phyloP scores from a whole-genome alignment of 2,113 vertebrate species.

The Oryzias melastigma region DNA sequence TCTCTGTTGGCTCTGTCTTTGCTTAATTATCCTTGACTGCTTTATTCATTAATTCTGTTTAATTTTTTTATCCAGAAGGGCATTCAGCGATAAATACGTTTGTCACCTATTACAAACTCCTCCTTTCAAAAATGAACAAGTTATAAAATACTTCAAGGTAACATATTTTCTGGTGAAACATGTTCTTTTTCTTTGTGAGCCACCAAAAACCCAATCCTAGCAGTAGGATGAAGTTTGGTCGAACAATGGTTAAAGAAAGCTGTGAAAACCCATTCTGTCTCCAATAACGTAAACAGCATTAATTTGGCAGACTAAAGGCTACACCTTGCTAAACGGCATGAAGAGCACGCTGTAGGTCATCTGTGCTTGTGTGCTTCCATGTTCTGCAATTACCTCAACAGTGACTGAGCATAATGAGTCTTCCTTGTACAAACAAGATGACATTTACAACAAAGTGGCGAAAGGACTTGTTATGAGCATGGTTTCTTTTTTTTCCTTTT shows the following conservation, averaged over 20 bases:
- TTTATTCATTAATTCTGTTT: slow-evolving; percentile 12
- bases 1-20: slow-evolving; percentile 19
- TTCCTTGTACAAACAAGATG: slow-evolving; percentile 27
- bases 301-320: slow-evolving; percentile 27
- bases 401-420: slow-evolving; percentile 45
- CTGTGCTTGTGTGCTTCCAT: slow-evolving; percentile 24
- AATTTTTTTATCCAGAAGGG: slow-evolving; percentile 15
- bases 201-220: slow-evolving; percentile 46
- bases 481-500: background rate
- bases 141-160: slow-evolving; percentile 24
- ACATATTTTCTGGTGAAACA: slow-evolving; percentile 26
- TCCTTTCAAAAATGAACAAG: too few species aligned
- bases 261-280: slow-evolving; percentile 22
- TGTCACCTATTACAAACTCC: slow-evolving; percentile 13
- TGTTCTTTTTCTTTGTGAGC: slow-evolving; percentile 20
- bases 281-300: slow-evolving; percentile 42
- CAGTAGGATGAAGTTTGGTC: slow-evolving; percentile 31
- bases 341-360: slow-evolving; percentile 26
- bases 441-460: slow-evolving; percentile 42
- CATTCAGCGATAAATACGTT: background rate
- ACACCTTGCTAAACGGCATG: slow-evolving; percentile 39
- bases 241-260: slow-evolving; percentile 24
- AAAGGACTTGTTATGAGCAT: background rate
- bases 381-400: slow-evolving; percentile 30
- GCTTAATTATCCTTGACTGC: slow-evolving; percentile 5